These are phyloP conservation scores for Punctoribates punctum DNA, from an alignment of 2,888 invertebrate species.

Conservation along the genomic window DNA sequence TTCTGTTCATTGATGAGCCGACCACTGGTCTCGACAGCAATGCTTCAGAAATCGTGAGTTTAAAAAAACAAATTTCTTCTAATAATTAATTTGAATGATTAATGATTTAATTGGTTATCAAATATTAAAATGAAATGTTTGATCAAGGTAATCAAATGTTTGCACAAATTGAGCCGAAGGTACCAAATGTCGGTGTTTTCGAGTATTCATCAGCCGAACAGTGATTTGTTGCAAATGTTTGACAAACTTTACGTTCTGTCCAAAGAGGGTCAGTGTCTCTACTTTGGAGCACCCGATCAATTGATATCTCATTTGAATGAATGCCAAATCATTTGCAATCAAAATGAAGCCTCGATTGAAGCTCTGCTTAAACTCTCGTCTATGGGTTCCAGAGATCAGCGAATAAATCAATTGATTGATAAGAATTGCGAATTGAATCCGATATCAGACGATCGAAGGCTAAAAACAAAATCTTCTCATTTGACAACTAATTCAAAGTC, in stretches of 20 bases:
- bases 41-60: not conserved
- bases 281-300: not conserved
- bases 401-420: not conserved
- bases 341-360: not conserved
- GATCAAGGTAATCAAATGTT: not conserved
- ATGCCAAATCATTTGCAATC: not conserved
- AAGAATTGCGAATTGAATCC: not conserved
- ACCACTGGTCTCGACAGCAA: not conserved
- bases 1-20: slow-evolving; percentile 6
- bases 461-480: not conserved
- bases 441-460: not conserved
- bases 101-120: no score
- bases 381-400: not conserved
- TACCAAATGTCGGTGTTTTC: not conserved
- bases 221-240: not conserved
- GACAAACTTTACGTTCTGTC: not conserved
- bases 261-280: not conserved
- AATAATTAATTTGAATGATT: no score
- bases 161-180: not conserved
- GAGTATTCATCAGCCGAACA: slow-evolving; percentile 2
- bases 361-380: not conserved
- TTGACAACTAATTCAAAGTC: not conserved
- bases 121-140: no score
- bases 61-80: no score
- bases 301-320: not conserved